These are phyloP conservation scores for Clepsis dumicolana DNA, from an alignment of 2,888 invertebrate species.

Conservation along the genomic window DNA sequence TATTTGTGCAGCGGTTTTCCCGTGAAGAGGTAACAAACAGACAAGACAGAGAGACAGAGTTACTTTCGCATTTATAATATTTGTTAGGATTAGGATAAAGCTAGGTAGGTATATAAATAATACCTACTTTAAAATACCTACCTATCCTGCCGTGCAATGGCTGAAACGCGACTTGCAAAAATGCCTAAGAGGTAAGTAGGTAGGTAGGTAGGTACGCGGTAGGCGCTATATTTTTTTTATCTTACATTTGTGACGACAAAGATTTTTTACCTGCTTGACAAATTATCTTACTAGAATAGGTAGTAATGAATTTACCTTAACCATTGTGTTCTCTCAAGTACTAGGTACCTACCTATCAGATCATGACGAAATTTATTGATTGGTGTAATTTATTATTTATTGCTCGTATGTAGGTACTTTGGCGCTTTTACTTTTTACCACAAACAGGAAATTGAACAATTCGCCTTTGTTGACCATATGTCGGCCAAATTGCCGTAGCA, in stretches of 20 bases:
- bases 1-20: too few relatives aligned
- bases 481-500: slow-evolving; percentile 47
- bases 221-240: not conserved
- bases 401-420: slow-evolving; percentile 1
- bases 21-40: too few relatives aligned
- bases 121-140: not conserved
- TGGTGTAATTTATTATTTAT: not conserved
- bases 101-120: too few relatives aligned
- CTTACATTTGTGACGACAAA: not conserved
- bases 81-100: too few relatives aligned
- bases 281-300: slow-evolving; percentile 11
- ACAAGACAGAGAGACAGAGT: too few relatives aligned
- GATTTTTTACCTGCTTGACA: not conserved
- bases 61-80: too few relatives aligned
- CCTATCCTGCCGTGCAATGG: not conserved
- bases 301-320: slow-evolving; percentile 17
- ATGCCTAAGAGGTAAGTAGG: too few relatives aligned
- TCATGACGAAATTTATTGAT: not conserved
- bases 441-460: slow-evolving; percentile 45
- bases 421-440: slow-evolving; percentile 23
- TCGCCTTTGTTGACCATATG: slow-evolving; percentile 45
- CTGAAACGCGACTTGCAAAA: not conserved
- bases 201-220: too few relatives aligned
- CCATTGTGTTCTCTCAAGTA: not conserved
- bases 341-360: too few relatives aligned